Conservation (phyloP, 1,140 invertebrate species). For the Drosophila mayri region DNA sequence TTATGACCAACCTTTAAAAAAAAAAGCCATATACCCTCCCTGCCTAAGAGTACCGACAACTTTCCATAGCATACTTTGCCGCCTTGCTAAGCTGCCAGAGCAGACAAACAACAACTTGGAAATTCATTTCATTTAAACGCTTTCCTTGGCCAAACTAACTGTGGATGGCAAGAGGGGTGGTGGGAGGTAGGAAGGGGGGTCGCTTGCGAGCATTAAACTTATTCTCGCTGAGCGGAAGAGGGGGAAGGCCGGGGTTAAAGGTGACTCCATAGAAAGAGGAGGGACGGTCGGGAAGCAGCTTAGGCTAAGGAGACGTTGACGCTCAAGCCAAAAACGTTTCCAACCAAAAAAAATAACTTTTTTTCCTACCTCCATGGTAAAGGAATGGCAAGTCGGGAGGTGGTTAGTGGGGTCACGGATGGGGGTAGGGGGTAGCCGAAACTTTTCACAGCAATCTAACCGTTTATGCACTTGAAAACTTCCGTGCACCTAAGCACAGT, state of each 20-base stretch:
- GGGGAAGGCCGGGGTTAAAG: background rate
- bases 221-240: constrained; percentile 8
- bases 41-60: constrained; percentile 4
- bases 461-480: constrained; percentile 64
- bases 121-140: constrained; percentile 76
- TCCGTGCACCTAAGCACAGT: constrained; percentile 35
- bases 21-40: background rate
- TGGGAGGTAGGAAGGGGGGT: too few relatives aligned
- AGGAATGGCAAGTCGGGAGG: background rate
- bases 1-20: background rate
- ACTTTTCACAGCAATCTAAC: constrained; percentile 57
- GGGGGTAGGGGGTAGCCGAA: constrained; percentile 1
- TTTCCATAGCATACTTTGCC: constrained; percentile 64
- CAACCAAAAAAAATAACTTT: constrained; percentile 32
- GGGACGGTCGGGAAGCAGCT: background rate
- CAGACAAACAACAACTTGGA: constrained; percentile 58
- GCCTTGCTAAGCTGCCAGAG: constrained; percentile 36
- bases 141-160: constrained; percentile 46
- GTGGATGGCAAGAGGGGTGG: too few relatives aligned
- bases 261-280: background rate
- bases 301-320: constrained; percentile 48
- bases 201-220: constrained; percentile 57
- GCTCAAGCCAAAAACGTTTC: constrained; percentile 69
- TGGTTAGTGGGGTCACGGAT: background rate
- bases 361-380: background rate